Base-by-base conservation (phyloP, 37 sponge, comb jelly and placozoan species). In the Halisarca cf. caerulea region DNA sequence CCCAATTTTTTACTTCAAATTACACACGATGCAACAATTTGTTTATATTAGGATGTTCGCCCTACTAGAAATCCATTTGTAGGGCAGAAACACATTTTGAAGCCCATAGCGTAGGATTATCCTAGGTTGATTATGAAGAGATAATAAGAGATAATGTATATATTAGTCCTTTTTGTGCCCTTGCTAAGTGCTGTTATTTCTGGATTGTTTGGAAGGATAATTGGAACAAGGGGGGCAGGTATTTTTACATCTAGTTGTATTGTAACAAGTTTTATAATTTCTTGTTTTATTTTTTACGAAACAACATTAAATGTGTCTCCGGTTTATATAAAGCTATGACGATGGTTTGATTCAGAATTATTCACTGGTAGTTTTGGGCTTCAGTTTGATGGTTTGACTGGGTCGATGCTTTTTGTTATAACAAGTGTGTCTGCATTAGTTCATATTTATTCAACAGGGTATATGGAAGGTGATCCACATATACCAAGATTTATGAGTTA, bases 401-500 rank as follows among this genome's bases (percentile, higher is more conserved):
- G 79, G 20, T 72, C 80, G 42, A 88, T 92, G 90, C 53, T 92
- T 37, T 38, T 92, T 39, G 83, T 89, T 45, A 86, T 92, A 79
- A 86, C 84, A 18, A 89, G 80, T 84, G 84, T 92, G n/a, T 92
- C 90, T 24, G 90, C 78, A 20, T 85, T 92, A 74, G 89, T 92
- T 25, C 92, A 92, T 88, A 74, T 92, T 73, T 92, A 88, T 92
- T 92, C 90, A 23, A 89, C 57, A 37, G 93, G 90, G 28, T 92
- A 92, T 85, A 82, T 91, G 82, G 81, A 71, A 59, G 86, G 78
- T 0, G 92, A 91, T 30, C 92, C 92, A 30, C 92, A 91, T 85
- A 44, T 88, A 11, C 86, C 88, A 57, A 84, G 92, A 59, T 91
- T 91, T 88, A 91, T 91, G 92, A 84, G 88, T 78, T 91, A 91